Base-by-base conservation (phyloP, 2,113 vertebrate species). In the Esox niger region DNA sequence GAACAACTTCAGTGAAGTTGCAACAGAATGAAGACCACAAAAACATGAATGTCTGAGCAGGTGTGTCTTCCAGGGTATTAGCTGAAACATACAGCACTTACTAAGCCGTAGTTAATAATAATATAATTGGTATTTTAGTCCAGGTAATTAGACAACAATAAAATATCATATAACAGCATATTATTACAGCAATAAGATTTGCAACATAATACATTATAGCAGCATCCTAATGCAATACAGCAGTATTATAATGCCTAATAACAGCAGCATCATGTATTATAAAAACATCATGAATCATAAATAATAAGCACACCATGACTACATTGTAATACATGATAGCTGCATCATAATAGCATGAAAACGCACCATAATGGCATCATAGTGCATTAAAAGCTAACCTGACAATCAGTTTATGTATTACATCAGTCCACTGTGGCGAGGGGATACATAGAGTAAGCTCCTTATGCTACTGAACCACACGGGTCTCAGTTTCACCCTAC, bases 31-130 rank as follows among this genome's bases (percentile, higher is more conserved):
- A 69, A 9, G 25, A 79, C 58, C 63, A 69, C 69, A 84, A 70
- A 30, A 73, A 79, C 70, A 79, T 70, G 58, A 82, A 84, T 66
- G 68, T 58, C 68, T 73, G 73, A 81, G 13, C 15, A 74, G 69
- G 10, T 23, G 23, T 25, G 21, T 43, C 60, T 38, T n/a, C n/a
- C n/a, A n/a, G 3, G 23, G 8, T 62, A 20, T 43, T 43, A 15
- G n/a, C n/a, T n/a, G 17, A 35, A 23, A 25, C 33, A 63, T 63
- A 46, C 5, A 1, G 8, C 25, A 13, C 29, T 43, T 27, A 20
- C 43, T 46, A 4, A 23, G 54, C 25, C 6, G 10, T 56, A 52
- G 20, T 52, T 52, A n/a, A 20, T 5, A 17, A 52, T 20, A 21
- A 52, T 6, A 52, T 21, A 23, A n/a, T 17, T 43, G 35, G 35